Base-by-base conservation (phyloP, 2,888 invertebrate genomes). In the Pocota personata region DNA sequence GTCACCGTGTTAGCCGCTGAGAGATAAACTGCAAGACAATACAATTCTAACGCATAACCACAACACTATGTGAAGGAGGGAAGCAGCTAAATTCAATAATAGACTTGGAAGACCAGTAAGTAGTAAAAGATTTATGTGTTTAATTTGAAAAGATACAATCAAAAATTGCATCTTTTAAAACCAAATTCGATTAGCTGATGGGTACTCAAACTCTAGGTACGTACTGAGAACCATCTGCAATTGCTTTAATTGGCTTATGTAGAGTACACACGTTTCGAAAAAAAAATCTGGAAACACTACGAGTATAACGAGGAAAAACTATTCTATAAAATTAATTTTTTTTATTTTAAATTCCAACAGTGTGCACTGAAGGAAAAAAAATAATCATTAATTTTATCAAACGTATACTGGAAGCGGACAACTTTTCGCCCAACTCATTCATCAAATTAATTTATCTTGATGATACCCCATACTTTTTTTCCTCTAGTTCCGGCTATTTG, bases 401-500 rank as follows among this genome's bases (percentile, higher is more conserved):
- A 37, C 55, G 58, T 67, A n/a, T 24, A 24, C 24, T n/a, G 12
- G 32, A 43, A 60, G n/a, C 8, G 48, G 40, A 62, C 19, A 80
- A 76, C 64, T 84, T 80, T 80, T 58, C 50, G 27, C 46, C 12
- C 24, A 62, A 57, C 48, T 69, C 55, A 55, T 71, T 66, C 64
- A 76, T 80, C 66, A 76, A 69, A 76, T 84, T 76, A 75, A 76
- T 86, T 80, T 64, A 46, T 50, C 73, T 57, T 58, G 50, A 46
- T 24, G 43, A 58, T 67, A 32, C 32, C 58, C 35, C 7, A 14
- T 46, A 10, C 66, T 32, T 52, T 30, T 66, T 40, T 30, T 27
- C 8, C 35, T 46, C 30, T 8, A 66, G 30, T 62, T 43, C 27
- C 10, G 21, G 5, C 21, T 62, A 86, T 86, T 86, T 86, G 82